Evolutionary conservation across 1,140 invertebrate species (phyloP), one percentile per base, ranked within the genome.

Genomic region (Yoshiicerus persimilis): DNA sequence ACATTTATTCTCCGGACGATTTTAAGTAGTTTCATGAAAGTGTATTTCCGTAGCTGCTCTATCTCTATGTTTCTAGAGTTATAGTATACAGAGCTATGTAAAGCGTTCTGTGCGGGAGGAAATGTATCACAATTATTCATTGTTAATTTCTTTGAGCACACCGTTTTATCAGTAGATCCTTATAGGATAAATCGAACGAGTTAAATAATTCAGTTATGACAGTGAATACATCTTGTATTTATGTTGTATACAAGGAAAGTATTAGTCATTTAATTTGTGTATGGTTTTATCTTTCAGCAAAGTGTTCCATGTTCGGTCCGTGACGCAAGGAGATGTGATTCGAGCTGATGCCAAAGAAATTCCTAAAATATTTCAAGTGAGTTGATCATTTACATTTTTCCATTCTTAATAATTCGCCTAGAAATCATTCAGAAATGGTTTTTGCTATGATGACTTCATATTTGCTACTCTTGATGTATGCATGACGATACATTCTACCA

Each of bases 321-420:
- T 99, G 84, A 99, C 98, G 86, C 98, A 99, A 93, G 98, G 98
- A 91, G 98, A 99, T 95, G 98, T 99, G 89, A 98, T 99, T 92
- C 95, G 98, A 92, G 98, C 97, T 86, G 98, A 99, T 94, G 97
- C 97, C 92, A 98, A 98, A 96, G 98, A 99, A 95, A 98, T 99
- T 93, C 98, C 98, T 91, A 96, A 98, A 93, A 99, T 99, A 94
- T 99, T 99, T 94, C 98, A 99, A 94, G 95, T 96, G 30, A 83
- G 47, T 20, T 83, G 39, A 11, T 47, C 5, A n/a, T 84, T 36
- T 32, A 36, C 2, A 56, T 34, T 36, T 23, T n/a, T 62, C 23
- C 9, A 70, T 3, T 5, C 30, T 36, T 75, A 75, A 1, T 66
- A 13, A 66, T 3, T 66, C 10, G 5, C 8, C 16, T 36, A n/a